phyloP scores from a whole-genome alignment of 2,888 invertebrate species.

The Phrixothrix hirtus region DNA sequence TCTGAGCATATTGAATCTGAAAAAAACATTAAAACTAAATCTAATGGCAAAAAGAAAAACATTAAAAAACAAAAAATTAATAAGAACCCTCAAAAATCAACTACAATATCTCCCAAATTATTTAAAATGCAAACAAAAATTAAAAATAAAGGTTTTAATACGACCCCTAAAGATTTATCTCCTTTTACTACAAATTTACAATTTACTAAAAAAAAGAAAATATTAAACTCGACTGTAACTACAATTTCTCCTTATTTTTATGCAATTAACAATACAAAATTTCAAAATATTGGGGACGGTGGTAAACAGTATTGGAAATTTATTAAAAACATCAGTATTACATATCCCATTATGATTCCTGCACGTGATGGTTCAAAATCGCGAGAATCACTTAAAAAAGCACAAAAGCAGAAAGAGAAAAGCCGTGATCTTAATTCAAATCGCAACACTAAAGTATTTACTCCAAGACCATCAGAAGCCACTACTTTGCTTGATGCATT shows the following conservation, averaged over 20 bases:
- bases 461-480: conserved; percentile 45
- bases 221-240: conserved; percentile 11
- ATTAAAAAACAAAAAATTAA: conserved; percentile 51
- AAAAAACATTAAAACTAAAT: conserved; percentile 55
- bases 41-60: conserved; percentile 61
- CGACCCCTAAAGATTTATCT: conserved; percentile 35
- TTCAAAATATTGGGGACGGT: conserved; percentile 44
- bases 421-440: conserved; percentile 55
- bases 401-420: conserved; percentile 55
- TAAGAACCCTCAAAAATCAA: conserved; percentile 36
- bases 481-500: conserved; percentile 35
- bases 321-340: conserved; percentile 56
- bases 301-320: conserved; percentile 50
- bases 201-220: conserved; percentile 29
- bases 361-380: conserved; percentile 51
- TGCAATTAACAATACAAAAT: conserved; percentile 49
- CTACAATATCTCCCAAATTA: conserved; percentile 36
- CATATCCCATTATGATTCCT: conserved; percentile 71
- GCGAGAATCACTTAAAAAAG: conserved; percentile 47
- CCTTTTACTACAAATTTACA: conserved; percentile 36
- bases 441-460: conserved; percentile 50
- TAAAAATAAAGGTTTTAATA: conserved; percentile 42
- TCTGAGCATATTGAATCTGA: conserved; percentile 39
- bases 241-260: conserved; percentile 41
- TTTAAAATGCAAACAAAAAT: conserved; percentile 38